Evolutionary conservation across 2,113 vertebrate species (phyloP).

Genomic region (Boulengeromyrus knoepffleri): DNA sequence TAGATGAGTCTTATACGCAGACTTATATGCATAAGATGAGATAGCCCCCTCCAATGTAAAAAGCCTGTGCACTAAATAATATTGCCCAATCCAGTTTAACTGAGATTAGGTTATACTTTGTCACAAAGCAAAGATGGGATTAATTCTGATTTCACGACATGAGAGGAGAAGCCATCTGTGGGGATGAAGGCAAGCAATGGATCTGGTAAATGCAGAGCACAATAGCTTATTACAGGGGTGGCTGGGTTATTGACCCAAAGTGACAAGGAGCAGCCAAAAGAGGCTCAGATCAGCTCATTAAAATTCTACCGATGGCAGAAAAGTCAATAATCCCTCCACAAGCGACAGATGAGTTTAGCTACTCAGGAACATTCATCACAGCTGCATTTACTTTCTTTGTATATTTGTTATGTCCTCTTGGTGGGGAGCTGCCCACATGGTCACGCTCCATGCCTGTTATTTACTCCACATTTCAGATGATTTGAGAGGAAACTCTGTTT

Average conservation of each 20-base stretch:
- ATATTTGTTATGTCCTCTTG: background rate
- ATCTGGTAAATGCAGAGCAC: constrained; percentile 66
- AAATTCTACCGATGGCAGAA: constrained; percentile 74
- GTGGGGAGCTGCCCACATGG: background rate
- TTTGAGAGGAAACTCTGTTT: background rate
- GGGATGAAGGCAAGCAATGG: background rate
- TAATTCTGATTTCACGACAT: constrained; percentile 34
- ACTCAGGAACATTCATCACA: constrained; percentile 74
- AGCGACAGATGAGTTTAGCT: constrained; percentile 69
- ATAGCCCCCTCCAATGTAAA: background rate
- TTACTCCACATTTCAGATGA: background rate
- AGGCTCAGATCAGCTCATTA: constrained; percentile 77
- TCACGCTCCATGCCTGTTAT: background rate
- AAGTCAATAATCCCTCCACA: constrained; percentile 83
- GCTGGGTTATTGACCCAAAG: constrained; percentile 77
- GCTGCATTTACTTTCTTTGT: constrained; percentile 52
- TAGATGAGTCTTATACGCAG: background rate
- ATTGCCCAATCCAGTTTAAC: background rate
- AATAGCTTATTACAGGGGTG: constrained; percentile 83
- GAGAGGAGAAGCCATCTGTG: no score
- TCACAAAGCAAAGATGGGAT: background rate
- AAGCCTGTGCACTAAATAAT: background rate
- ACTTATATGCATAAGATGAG: background rate
- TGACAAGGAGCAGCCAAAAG: constrained; percentile 65
- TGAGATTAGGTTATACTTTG: background rate